Conservation (phyloP, 2,113 vertebrate genomes). For the Lepus europaeus region DNA sequence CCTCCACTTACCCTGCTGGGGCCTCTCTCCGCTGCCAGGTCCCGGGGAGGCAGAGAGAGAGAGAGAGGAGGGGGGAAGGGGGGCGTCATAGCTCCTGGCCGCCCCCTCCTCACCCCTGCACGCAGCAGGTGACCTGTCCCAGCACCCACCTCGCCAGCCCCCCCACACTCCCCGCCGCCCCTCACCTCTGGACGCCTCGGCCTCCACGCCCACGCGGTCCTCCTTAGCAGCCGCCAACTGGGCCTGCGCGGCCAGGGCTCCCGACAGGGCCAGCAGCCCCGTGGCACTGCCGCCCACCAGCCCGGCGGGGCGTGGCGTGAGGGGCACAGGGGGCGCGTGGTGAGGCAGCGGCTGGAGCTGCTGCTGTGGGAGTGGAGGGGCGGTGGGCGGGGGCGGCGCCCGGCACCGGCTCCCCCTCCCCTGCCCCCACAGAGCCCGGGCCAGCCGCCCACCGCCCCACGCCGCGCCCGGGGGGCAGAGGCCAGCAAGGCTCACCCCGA, state of each 20-base stretch:
- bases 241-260: conserved; percentile 90
- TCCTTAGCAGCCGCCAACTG: conserved; percentile 91
- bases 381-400: not conserved
- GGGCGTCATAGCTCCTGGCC: not conserved
- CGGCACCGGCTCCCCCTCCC: not conserved
- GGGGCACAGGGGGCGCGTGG: conserved; percentile 91
- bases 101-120: not conserved
- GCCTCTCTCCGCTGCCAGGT: conserved; percentile 47
- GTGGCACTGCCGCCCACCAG: conserved; percentile 89
- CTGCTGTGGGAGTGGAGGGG: conserved; percentile 93
- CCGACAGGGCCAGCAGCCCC: conserved; percentile 88
- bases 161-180: accelerated
- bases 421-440: not conserved
- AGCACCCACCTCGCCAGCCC: accelerated
- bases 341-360: conserved; percentile 97
- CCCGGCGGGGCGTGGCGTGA: conserved; percentile 92
- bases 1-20: conserved; percentile 58
- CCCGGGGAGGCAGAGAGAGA: accelerated
- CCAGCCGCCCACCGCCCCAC: not conserved
- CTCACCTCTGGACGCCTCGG: conserved; percentile 92
- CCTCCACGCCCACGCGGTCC: conserved; percentile 90
- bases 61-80: not conserved
- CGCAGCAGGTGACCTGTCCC: no score
- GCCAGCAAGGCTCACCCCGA: conserved; percentile 92
- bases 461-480: no score